A percentile compares a stretch with the other conserved stretches of the same genome.
phyloP scores from a whole-genome alignment of 2,113 vertebrate genomes.

The Ornithorhynchus anatinus region DNA sequence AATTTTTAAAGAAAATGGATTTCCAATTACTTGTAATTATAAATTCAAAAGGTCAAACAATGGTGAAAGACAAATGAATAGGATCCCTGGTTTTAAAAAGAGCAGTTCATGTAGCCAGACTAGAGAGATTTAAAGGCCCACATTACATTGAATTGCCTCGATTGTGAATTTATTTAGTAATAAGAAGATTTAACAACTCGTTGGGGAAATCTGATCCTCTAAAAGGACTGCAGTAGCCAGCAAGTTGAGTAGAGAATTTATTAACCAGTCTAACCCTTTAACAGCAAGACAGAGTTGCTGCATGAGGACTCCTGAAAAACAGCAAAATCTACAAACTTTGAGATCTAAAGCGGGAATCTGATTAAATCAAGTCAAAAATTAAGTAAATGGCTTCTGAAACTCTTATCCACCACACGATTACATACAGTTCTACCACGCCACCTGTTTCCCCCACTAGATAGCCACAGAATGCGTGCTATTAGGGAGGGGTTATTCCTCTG shows the following conservation, averaged over 20 bases:
- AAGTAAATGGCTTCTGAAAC: no score
- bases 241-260: conserved; percentile 40
- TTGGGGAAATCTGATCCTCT: conserved; percentile 36
- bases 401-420: no score
- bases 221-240: conserved; percentile 40
- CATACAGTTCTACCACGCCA: no score
- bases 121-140: conserved; percentile 50
- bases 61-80: conserved; percentile 77
- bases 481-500: no score
- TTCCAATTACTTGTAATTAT: conserved; percentile 72
- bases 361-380: no score
- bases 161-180: conserved; percentile 62
- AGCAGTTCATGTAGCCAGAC: conserved; percentile 37
- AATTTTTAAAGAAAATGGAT: conserved; percentile 64
- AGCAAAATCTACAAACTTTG: no score
- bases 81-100: conserved; percentile 70
- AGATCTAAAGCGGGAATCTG: no score
- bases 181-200: conserved; percentile 52
- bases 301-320: no score
- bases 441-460: no score
- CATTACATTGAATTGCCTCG: conserved; percentile 25
- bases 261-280: conserved; percentile 36
- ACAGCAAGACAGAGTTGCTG: conserved; percentile 7
- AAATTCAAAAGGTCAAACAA: conserved; percentile 67
- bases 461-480: no score